Conservation (phyloP, 2,113 vertebrate genomes). For the Callionymus lyra region DNA sequence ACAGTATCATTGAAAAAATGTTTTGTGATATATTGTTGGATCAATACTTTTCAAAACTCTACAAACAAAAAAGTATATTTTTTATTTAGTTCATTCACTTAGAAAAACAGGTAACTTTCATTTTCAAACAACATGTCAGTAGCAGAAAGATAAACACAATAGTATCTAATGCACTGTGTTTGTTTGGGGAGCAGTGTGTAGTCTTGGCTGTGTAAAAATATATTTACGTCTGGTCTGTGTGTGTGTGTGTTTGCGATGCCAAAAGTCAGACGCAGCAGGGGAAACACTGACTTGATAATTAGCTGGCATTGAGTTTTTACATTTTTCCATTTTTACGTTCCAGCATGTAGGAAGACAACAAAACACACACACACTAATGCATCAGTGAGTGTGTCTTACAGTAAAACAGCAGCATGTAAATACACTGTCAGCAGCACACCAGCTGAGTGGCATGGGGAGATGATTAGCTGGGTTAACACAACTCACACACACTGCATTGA, state of each 20-base stretch:
- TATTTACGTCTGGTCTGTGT: slow-evolving; percentile 1
- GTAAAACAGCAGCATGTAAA: slow-evolving; percentile 71
- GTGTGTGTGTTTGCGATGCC: slow-evolving; percentile 5
- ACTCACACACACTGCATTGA: not conserved
- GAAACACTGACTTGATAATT: too few species aligned
- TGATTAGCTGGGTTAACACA: slow-evolving; percentile 86
- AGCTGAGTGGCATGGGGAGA: slow-evolving; percentile 89
- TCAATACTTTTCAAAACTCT: too few species aligned
- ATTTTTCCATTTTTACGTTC: slow-evolving; percentile 1
- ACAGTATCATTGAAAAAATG: too few species aligned
- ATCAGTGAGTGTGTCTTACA: slow-evolving; percentile 14
- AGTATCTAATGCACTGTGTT: too few species aligned
- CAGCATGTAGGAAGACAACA: slow-evolving; percentile 6
- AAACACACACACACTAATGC: slow-evolving; percentile 9
- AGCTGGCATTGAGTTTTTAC: slow-evolving; percentile 5
- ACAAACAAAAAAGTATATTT: too few species aligned
- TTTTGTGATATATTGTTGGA: too few species aligned
- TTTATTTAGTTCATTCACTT: not conserved
- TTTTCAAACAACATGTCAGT: too few species aligned
- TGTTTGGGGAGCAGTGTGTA: too few species aligned
- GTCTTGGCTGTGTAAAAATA: too few species aligned
- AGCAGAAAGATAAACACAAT: too few species aligned
- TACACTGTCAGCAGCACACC: slow-evolving; percentile 86
- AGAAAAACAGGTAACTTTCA: too few species aligned
- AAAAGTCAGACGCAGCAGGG: slow-evolving; percentile 1